phyloP scores from a whole-genome alignment of 2,113 vertebrate genomes.

The Eublepharis macularius region DNA sequence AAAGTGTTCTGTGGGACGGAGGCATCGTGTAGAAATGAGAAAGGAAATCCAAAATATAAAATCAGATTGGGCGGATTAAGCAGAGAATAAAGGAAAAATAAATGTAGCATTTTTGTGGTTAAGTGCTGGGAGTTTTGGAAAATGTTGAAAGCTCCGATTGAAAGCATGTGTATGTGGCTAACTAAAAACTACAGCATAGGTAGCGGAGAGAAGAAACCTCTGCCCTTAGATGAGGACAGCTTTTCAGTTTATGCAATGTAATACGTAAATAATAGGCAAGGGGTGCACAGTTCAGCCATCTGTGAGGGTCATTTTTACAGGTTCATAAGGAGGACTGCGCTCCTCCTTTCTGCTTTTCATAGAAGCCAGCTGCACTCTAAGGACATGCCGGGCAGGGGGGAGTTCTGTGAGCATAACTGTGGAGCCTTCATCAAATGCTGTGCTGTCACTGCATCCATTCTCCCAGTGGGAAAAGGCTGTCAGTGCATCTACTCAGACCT shows the following conservation, averaged over 20 bases:
- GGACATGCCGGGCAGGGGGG: too few relatives aligned
- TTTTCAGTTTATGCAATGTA: not conserved
- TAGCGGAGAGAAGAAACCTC: conserved; percentile 61
- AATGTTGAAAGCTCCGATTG: conserved; percentile 59
- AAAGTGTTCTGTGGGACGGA: conserved; percentile 1
- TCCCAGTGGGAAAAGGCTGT: too few relatives aligned
- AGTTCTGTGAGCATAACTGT: too few relatives aligned
- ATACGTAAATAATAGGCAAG: too few relatives aligned
- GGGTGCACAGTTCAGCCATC: too few relatives aligned
- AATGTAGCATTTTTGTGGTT: conserved; percentile 60
- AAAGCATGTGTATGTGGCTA: conserved; percentile 60
- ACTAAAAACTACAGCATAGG: conserved; percentile 60
- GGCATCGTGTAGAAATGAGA: conserved; percentile 19
- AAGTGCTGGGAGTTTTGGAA: conserved; percentile 62
- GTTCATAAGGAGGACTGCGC: too few relatives aligned
- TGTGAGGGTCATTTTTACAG: too few relatives aligned
- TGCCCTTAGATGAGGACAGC: conserved; percentile 39
- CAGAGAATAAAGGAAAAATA: conserved; percentile 50
- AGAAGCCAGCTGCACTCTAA: too few relatives aligned
- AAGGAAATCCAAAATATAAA: conserved; percentile 46
- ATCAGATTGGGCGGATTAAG: conserved; percentile 54
- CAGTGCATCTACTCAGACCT: too few relatives aligned
- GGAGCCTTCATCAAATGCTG: too few relatives aligned
- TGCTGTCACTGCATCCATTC: too few relatives aligned
- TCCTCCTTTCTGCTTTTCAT: too few relatives aligned